Evolutionary conservation across 2,888 invertebrate genomes (phyloP), one percentile per base, ranked within the genome.

Genomic region (Dryococelus australis): DNA sequence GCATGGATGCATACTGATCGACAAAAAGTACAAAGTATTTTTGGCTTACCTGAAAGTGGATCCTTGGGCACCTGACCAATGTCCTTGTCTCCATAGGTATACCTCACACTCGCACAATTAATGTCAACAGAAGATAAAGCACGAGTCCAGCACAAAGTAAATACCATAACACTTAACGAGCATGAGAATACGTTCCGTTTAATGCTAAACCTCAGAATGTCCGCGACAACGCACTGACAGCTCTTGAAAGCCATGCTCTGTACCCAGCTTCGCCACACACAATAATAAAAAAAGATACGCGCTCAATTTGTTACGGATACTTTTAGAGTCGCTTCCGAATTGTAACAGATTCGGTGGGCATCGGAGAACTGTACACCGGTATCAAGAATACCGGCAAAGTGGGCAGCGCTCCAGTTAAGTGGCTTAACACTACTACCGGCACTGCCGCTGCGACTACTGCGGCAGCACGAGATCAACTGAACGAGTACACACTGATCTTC

Each of bases 401-500:
- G 8, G 65, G 24, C 65, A 65, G 65, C 24, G 8, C 20, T 65
- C n/a, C 6, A 10, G n/a, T 10, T 65, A 47, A 47, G 20, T 24
- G n/a, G 65, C 16, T 9, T 24, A 65, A 24, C 6, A 24, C 24
- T 65, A 65, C 1, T 9, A 10, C 65, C 8, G 13, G n/a, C 65
- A n/a, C 65, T 9, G 65, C 20, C 65, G n/a, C 65, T 24, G 24
- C 65, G 8, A 20, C 24, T n/a, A n/a, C 65, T 65, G 8, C 65
- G 65, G 24, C 65, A 65, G 65, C 65, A 65, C 65, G 65, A 65
- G 65, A 65, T 65, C 65, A 65, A 65, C 65, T 65, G 65, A 65
- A 24, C 65, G 16, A 8, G 24, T 9, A n/a, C 65, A n/a, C 24
- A n/a, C 20, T 16, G 65, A 65, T 65, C 65, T 65, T n/a, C 65